Base-by-base conservation (phyloP, 2,888 invertebrate species). In the Lysandra coridon region DNA sequence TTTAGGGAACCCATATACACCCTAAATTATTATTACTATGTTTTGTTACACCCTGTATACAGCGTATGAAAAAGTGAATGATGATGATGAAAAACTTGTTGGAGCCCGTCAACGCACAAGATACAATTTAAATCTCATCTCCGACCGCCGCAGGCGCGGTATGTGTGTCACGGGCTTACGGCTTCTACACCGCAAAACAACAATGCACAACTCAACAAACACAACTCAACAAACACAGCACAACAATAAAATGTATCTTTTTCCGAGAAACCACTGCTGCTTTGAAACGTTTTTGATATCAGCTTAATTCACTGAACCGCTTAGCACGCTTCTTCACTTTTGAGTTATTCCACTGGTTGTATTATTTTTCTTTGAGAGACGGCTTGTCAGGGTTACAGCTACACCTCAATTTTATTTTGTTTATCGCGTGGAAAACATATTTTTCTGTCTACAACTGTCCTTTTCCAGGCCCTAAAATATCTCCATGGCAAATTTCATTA, bases 41-140 rank as follows among this genome's bases (percentile, higher is more conserved):
- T 40, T 40, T 40, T 5, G 40, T 40, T 40, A 40, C 40, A 40
- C 5, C 5, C 40, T 40, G 5, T 40, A 40, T 5, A 40, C 40
- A 40, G 40, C 40, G 6, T 6, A 40, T 40, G 40, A 40, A 40
- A 40, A 49, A 49, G 10, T 4, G 4, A 14, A 64, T 64, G 64
- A 30, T 64, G 64, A 30, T 64, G 64, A 73, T 40, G 73, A 44
- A 74, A 74, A 74, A 74, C 44, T 44, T 23, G 44, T 74, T n/a
- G 44, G 74, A 4, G 57, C 30, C 53, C 33, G 76, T 76, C 53
- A 76, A 17, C 76, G 76, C 76, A 33, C 53, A 76, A 76, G 76
- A 53, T 76, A 76, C 76, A 76, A 76, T 76, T 37, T 53, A 76
- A 76, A 76, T 76, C 57, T 76, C 76, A 76, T 76, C 76, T 76